Evolutionary conservation across 1,140 invertebrate genomes (phyloP).

Genomic region (Rhopalosiphum maidis): DNA sequence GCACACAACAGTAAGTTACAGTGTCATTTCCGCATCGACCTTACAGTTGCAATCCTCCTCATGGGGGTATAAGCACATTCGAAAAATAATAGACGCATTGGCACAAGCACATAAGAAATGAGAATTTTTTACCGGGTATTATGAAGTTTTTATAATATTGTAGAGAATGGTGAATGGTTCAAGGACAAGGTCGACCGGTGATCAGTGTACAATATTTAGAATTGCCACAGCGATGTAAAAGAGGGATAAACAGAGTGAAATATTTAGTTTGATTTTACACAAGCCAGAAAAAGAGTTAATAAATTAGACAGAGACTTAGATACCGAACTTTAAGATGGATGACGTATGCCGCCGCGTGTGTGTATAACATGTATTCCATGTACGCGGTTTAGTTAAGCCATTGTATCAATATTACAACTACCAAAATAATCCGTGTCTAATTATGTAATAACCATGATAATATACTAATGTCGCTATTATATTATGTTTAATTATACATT

Average conservation of each 20-base stretch:
- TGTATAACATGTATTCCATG: not conserved
- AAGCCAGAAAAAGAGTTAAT: not conserved
- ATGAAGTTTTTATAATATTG: not conserved
- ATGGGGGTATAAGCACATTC: constrained; percentile 1
- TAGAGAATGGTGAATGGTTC: constrained; percentile 36
- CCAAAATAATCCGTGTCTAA: not conserved
- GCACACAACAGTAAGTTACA: not conserved
- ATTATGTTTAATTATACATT: not conserved
- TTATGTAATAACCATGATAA: not conserved
- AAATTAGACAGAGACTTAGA: not conserved
- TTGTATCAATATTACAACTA: not conserved
- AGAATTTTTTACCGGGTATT: not conserved
- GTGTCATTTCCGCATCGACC: constrained; percentile 27
- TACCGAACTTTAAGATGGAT: not conserved
- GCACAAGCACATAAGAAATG: not conserved
- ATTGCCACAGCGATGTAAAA: not conserved
- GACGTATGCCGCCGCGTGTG: not conserved
- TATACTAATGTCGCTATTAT: not conserved
- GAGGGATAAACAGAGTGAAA: not conserved
- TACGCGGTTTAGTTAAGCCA: not conserved
- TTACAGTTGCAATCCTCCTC: not conserved
- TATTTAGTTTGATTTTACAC: not conserved
- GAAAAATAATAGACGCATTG: not conserved
- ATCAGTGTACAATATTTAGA: constrained; percentile 39
- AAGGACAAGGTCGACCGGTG: constrained; percentile 45